These are phyloP conservation scores for Hoplodrina blanda DNA, from an alignment of 2,888 invertebrate genomes.

Conservation along the genomic window DNA sequence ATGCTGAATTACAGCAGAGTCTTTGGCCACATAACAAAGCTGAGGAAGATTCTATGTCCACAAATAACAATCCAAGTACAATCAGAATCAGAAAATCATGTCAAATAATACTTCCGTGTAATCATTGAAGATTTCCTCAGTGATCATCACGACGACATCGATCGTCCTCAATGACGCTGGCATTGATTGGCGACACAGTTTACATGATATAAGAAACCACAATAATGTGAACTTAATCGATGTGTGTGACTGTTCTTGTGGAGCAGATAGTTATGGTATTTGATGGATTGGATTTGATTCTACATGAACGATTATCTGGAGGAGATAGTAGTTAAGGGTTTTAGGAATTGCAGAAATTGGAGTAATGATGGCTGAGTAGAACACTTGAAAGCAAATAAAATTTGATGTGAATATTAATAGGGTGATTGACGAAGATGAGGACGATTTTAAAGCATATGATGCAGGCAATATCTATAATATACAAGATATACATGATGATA, in stretches of 20 bases:
- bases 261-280: background rate
- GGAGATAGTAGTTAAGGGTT: constrained; percentile 2
- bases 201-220: constrained; percentile 50
- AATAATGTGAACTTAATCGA: constrained; percentile 62
- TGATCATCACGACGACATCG: constrained; percentile 35
- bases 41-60: background rate
- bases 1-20: too few relatives aligned
- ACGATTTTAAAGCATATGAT: background rate
- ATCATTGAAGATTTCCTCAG: constrained; percentile 33
- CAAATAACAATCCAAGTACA: background rate
- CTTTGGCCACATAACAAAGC: too few relatives aligned
- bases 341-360: background rate
- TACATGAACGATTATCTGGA: background rate
- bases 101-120: constrained; percentile 19
- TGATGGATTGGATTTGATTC: constrained; percentile 18
- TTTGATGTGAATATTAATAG: background rate
- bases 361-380: constrained; percentile 1
- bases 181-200: constrained; percentile 56
- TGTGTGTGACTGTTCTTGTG: constrained; percentile 32
- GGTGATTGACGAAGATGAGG: background rate
- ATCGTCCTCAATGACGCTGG: constrained; percentile 50
- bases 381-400: background rate
- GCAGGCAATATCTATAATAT: too few relatives aligned
- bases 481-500: too few relatives aligned
- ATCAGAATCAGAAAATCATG: constrained; percentile 18